Conservation (phyloP, 2,797 vertebrate genomes). For the Siniperca obscura region DNA sequence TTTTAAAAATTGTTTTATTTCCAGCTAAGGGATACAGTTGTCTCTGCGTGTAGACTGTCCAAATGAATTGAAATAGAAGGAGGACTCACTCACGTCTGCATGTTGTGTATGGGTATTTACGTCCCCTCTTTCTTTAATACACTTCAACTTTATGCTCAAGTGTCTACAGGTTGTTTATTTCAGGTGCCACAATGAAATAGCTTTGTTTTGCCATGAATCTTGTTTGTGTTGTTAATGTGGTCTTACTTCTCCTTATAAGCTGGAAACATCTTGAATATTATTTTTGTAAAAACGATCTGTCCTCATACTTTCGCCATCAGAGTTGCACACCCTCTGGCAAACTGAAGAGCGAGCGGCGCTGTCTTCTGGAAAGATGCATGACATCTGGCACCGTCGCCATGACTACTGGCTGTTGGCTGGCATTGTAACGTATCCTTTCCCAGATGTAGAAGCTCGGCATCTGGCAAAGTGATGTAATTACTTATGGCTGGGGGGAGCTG, state of each 20-base stretch:
- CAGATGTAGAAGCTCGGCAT: constrained; percentile 47
- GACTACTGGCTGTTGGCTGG: constrained; percentile 99
- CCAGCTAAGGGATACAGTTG: background rate
- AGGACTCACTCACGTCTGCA: background rate
- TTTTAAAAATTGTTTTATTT: background rate
- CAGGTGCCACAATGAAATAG: background rate
- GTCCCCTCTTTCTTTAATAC: background rate
- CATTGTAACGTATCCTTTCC: constrained; percentile 97
- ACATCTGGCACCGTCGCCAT: constrained; percentile 98
- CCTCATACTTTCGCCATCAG: constrained; percentile 75
- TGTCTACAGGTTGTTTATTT: constrained; percentile 2
- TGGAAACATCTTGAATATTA: constrained; percentile 29
- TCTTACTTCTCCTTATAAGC: constrained; percentile 1
- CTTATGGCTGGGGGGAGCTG: constrained; percentile 38
- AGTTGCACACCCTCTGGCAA: constrained; percentile 98
- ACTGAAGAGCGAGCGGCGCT: constrained; percentile 95
- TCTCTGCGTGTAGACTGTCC: background rate
- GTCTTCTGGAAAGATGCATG: constrained; percentile 95
- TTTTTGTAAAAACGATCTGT: constrained; percentile 29
- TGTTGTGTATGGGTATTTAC: background rate
- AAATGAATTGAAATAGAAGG: background rate
- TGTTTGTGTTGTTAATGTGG: constrained; percentile 24
- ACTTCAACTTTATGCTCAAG: background rate
- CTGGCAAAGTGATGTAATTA: constrained; percentile 48
- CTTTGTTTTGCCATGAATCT: constrained; percentile 12